Conservation (phyloP, 2,888 invertebrate genomes). For the Noctua fimbriata region DNA sequence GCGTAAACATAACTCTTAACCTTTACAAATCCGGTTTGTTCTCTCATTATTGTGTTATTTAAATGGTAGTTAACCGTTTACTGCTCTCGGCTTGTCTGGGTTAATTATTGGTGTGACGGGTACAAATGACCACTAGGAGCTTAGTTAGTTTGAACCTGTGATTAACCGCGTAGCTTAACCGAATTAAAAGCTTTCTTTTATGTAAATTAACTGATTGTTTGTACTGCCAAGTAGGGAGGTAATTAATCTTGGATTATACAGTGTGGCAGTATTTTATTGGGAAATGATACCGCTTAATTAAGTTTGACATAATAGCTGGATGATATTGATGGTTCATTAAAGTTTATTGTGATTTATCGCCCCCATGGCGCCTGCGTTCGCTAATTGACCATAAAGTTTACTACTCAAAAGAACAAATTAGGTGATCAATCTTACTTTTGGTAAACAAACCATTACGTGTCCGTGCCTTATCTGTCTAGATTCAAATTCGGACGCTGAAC, state of each 20-base stretch:
- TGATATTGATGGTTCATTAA: conserved; percentile 73
- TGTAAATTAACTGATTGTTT: conserved; percentile 87
- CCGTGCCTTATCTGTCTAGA: conserved; percentile 1
- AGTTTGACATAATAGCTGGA: conserved; percentile 74
- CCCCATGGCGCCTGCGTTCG: conserved; percentile 52
- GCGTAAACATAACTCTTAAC: conserved; percentile 79
- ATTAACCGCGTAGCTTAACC: conserved; percentile 85
- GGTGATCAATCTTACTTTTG: conserved; percentile 51
- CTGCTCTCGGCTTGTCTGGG: conserved; percentile 77
- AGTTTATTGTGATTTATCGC: conserved; percentile 72
- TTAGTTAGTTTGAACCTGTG: conserved; percentile 82
- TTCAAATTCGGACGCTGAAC: neutral
- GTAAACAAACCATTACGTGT: conserved; percentile 50
- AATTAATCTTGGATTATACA: conserved; percentile 78
- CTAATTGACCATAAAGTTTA: conserved; percentile 64
- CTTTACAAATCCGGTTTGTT: conserved; percentile 79
- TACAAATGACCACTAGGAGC: conserved; percentile 86
- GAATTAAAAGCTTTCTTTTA: conserved; percentile 88
- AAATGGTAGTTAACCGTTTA: conserved; percentile 84
- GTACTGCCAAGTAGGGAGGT: conserved; percentile 72
- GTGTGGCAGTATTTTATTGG: conserved; percentile 72
- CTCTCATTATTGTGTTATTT: conserved; percentile 83
- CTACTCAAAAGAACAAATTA: conserved; percentile 60
- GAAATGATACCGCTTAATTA: conserved; percentile 75
- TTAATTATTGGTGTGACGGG: conserved; percentile 86